Base-by-base conservation (phyloP, 1,140 invertebrate species). In the Adoxophyes honmai region DNA sequence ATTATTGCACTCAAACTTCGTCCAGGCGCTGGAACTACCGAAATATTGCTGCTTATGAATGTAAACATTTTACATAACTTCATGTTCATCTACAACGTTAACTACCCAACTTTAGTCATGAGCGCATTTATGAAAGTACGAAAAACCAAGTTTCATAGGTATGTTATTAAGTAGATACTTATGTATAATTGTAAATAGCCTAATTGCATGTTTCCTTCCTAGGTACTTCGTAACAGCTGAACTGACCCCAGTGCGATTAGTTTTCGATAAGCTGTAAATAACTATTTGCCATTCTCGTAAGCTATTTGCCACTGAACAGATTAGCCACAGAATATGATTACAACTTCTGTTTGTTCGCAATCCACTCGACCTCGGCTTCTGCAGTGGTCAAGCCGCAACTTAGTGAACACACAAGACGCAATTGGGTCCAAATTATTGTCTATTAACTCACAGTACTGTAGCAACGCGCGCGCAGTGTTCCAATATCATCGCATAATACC, bases 1-100 rank as follows among this genome's bases (percentile, higher is more conserved):
- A 87, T 84, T 83, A 84, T 81, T 84, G 68, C 73, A 70, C 61
- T 60, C 56, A 60, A 70, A 73, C 68, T 67, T 71, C 58, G 59
- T 48, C 60, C 21, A 39, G 51, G 15, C 51, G 56, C 64, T 62
- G 54, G 34, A 60, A 60, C 65, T 67, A 62, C 63, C 42, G 60
- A 66, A 70, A 68, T 66, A 64, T 59, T 64, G 28, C 53, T 58
- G 44, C 21, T 48, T 48, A 48, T 48, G 42, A 48, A 48, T 48
- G 42, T 48, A 48, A 48, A 18, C 21, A 48, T 48, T 48, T 48
- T 48, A 48, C 18, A 48, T 48, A 48, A 33, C 21, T 44, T 14
- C 39, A 16, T 44, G 39, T 18, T 44, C 18, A 6, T 44, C 38
- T 44, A 18, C 15, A 39, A 15, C 38, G 14, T 44, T 44, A 44